These are phyloP conservation scores for Eutrigla gurnardus DNA, from an alignment of 2,797 vertebrate genomes.

Conservation along the genomic window DNA sequence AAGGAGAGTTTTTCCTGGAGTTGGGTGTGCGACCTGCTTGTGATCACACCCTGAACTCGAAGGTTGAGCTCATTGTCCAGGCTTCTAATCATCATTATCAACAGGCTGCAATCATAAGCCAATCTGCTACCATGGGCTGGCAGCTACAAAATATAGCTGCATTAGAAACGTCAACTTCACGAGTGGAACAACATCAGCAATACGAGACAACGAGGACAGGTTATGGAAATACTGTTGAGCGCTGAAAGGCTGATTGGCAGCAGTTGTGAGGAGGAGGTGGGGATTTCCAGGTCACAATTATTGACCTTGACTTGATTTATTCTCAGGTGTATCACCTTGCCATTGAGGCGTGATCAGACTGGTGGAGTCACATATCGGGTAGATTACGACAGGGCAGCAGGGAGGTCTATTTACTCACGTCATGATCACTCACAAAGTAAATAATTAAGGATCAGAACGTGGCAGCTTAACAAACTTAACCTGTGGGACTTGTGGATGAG, in stretches of 20 bases:
- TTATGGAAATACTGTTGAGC: too few species aligned
- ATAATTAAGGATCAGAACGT: neutral
- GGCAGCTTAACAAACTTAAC: neutral
- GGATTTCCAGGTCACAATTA: too few species aligned
- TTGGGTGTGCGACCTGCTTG: constrained; percentile 37
- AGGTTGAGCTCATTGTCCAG: constrained; percentile 15
- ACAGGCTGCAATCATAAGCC: constrained; percentile 2
- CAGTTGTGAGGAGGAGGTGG: too few species aligned
- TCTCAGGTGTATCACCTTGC: constrained; percentile 13
- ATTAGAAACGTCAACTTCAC: neutral
- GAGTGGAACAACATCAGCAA: neutral
- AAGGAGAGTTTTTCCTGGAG: constrained; percentile 14
- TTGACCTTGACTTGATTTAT: constrained; percentile 10
- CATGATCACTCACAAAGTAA: neutral
- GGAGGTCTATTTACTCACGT: constrained; percentile 4
- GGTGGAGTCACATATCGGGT: constrained; percentile 28
- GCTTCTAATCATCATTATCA: constrained; percentile 4
- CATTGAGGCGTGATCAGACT: constrained; percentile 18
- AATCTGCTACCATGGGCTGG: constrained; percentile 1
- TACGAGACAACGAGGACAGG: neutral
- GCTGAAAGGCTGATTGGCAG: too few species aligned
- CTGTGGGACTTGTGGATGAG: neutral
- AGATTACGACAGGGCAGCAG: constrained; percentile 11
- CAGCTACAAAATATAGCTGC: neutral
- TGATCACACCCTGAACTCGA: constrained; percentile 13